Evolutionary conservation across 2,888 invertebrate genomes (phyloP), one percentile per base, ranked within the genome.

Genomic region (Drymonia ruficornis): DNA sequence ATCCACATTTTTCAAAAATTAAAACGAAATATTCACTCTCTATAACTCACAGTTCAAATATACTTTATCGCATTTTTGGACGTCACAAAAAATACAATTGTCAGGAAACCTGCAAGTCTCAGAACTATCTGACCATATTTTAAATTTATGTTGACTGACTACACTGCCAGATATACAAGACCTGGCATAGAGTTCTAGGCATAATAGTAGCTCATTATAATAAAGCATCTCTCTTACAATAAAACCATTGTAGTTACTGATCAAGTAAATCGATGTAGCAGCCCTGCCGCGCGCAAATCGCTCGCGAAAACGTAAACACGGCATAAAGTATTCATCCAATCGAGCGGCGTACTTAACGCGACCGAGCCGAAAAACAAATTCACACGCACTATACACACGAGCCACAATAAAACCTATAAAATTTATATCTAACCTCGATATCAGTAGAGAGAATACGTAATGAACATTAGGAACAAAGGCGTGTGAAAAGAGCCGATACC

Each of bases 401-500:
- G 70, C 76, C 77, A 74, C 83, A 81, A 83, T 84, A 85, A 84
- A 87, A 87, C 81, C 83, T 84, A 86, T 85, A 86, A 85, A 85
- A 85, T 86, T 80, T 87, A 88, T 89, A 87, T 86, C 83, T 81
- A 80, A 81, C 82, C 81, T 76, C 86, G 77, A 87, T 86, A 87
- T 84, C 85, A 83, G 84, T 81, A 82, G 81, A 87, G 83, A 80
- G 89, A 89, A 89, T 88, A 87, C 86, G 81, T 88, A 89, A 89
- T 89, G 88, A 89, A 87, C 87, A 89, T 89, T 88, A 89, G 82
- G 85, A 89, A 87, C 87, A 87, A 88, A 87, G 82, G 82, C 83
- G 84, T 76, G 78, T 76, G 86, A 86, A 87, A 87, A 86, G 83
- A 85, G 80, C 85, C 84, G 84, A 87, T 85, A 84, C 82, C 77